These are phyloP conservation scores for Bombycilla garrulus DNA, from an alignment of 2,113 vertebrate species.

Conservation along the genomic window DNA sequence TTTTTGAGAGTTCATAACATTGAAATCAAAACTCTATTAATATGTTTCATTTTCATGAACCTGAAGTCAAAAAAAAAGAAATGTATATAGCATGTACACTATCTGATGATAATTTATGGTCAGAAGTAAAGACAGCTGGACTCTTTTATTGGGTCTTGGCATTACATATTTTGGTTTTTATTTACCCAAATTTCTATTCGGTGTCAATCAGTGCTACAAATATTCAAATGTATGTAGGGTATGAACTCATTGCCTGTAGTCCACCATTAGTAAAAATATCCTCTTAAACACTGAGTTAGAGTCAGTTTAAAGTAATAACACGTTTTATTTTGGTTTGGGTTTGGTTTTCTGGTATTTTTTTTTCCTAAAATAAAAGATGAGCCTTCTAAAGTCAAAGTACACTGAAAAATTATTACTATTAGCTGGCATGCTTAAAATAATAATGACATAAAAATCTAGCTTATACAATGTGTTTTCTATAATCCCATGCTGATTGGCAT, in stretches of 20 bases:
- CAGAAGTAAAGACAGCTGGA: neutral
- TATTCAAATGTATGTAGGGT: neutral
- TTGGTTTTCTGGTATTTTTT: neutral
- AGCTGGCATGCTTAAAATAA: neutral
- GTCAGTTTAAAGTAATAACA: neutral
- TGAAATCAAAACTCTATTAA: neutral
- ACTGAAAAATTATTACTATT: neutral
- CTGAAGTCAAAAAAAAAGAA: neutral
- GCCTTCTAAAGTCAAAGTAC: neutral
- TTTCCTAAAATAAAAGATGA: neutral
- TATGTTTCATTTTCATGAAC: neutral
- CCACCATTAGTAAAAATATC: neutral
- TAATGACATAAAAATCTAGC: accelerated
- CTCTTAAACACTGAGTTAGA: neutral
- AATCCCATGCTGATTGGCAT: neutral
- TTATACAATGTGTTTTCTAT: neutral
- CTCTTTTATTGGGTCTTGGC: neutral
- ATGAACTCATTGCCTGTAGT: neutral
- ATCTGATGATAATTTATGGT: neutral
- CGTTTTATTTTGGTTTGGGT: neutral
- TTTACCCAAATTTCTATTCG: neutral
- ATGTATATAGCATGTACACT: neutral
- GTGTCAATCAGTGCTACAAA: neutral
- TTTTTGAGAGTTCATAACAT: neutral
- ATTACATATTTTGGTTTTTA: neutral